A percentile compares a stretch with the other conserved stretches of the same genome.
Conservation (phyloP, 2,113 vertebrate species). For the Campylomormyrus numenius region DNA sequence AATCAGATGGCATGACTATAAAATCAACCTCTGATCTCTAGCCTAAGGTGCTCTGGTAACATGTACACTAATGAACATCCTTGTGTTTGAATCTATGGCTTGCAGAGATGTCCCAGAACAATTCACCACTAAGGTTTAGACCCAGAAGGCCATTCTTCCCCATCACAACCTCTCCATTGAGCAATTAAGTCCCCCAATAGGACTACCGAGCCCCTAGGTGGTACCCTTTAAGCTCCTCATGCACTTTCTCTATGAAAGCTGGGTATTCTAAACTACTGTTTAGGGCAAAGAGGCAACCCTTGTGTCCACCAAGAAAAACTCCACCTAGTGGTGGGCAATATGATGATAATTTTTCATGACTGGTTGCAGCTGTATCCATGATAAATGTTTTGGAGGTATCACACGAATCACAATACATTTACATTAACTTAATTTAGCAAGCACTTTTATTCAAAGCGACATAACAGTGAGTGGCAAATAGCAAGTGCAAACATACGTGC, state of each 20-base stretch:
- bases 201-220: background rate
- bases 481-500: background rate
- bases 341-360: background rate
- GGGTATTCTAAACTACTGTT: background rate
- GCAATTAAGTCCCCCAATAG: background rate
- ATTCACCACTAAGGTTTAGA: background rate
- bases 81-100: background rate
- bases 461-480: background rate
- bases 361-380: background rate
- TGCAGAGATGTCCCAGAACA: background rate
- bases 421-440: background rate
- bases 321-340: background rate
- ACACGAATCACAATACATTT: background rate
- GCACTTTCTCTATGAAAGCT: background rate
- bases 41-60: background rate
- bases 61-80: background rate
- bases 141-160: background rate
- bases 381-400: background rate
- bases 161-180: background rate
- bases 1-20: background rate
- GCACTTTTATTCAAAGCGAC: background rate
- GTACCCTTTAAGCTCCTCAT: background rate
- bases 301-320: background rate
- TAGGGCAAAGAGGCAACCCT: background rate
- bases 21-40: background rate